These are phyloP conservation scores for Chymomyza amoena DNA, from an alignment of 2,888 invertebrate genomes.

Conservation along the genomic window DNA sequence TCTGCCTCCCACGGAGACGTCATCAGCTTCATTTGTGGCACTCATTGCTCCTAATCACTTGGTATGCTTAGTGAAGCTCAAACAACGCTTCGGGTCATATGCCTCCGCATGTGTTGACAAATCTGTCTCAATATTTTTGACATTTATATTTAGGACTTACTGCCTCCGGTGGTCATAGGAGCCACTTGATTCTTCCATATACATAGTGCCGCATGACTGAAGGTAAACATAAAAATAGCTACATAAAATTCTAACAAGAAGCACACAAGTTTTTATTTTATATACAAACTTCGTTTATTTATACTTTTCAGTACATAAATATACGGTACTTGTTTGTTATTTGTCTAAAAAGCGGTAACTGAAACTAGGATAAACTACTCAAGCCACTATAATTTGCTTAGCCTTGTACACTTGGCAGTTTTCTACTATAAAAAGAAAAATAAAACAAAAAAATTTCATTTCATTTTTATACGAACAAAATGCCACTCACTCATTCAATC, in stretches of 20 bases:
- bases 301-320: not conserved
- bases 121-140: constrained; percentile 40
- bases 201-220: not conserved
- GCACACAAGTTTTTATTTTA: constrained; percentile 8
- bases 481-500: constrained; percentile 50
- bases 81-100: constrained; percentile 41
- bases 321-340: not conserved
- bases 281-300: not conserved
- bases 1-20: constrained; percentile 13
- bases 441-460: constrained; percentile 48
- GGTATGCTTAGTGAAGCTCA: constrained; percentile 44
- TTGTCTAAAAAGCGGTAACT: not conserved
- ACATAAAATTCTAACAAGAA: constrained; percentile 33
- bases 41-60: not conserved
- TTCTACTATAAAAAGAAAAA: too few relatives aligned
- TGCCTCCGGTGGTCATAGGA: not conserved
- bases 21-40: constrained; percentile 28
- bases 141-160: constrained; percentile 15
- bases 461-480: constrained; percentile 60
- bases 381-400: too few relatives aligned
- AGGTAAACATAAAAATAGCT: constrained; percentile 10
- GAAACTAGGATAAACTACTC: not conserved
- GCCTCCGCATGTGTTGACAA: constrained; percentile 47
- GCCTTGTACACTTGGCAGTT: not conserved
- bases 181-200: not conserved